Base-by-base conservation (phyloP, 2,888 invertebrate genomes). In the Trissoscelio sp. region DNA sequence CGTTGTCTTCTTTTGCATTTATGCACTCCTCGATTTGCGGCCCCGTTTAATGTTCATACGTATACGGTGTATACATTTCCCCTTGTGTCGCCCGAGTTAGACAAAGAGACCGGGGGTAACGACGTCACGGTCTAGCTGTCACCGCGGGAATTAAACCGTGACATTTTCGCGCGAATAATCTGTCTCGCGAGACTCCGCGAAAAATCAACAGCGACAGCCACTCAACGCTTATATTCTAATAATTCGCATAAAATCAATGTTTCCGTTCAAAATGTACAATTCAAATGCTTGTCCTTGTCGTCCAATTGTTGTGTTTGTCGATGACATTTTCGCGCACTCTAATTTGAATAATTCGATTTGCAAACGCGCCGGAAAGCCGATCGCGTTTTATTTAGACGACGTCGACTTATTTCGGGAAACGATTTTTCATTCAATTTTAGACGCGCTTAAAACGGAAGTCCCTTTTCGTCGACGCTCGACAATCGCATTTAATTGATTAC, bases 161-260 rank as follows among this genome's bases (percentile, higher is more conserved):
- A 78, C 78, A 72, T 78, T 78, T 78, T 78, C 78, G 70, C 78
- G 70, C 64, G 78, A 78, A 78, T 70, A 78, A 70, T 78, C 57
- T 70, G 64, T 70, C 78, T 72, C 70, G 60, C 64, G 64, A 70
- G 64, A 69, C 14, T 53, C 67, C 42, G 9, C 67, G 67, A 77
- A 77, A 77, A 69, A 69, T 69, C 62, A 69, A 69, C 77, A 64
- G 42, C 67, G 53, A 62, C 31, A 20, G 37, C 24, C 24, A 12
- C 46, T 42, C 34, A 34, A 31, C 39, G 22, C 34, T 55, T 70
- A 42, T 70, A 78, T 64, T 78, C 28, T 62, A 70, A 74, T 64
- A 62, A 66, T 57, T 60, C 46, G 42, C 69, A 53, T 62, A 48
- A 78, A 78, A 70, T 42, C 12, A 42, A 42, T 14, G 42, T 42